Base-by-base conservation (phyloP, 2,113 vertebrate species). In the Sarotherodon lohbergeri region DNA sequence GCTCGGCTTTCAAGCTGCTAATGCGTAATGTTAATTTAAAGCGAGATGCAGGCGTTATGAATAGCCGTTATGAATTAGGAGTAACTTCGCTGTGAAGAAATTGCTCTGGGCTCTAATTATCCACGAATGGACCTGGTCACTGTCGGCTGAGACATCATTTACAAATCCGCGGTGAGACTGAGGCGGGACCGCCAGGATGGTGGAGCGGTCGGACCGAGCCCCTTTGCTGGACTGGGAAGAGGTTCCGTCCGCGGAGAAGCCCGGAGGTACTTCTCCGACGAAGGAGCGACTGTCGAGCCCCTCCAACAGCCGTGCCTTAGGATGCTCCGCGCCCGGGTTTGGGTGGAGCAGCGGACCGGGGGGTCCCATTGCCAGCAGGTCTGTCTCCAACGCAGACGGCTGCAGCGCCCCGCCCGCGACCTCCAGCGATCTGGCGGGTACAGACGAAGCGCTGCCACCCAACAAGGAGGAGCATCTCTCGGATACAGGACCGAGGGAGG, bases 171-270 rank as follows among this genome's bases (percentile, higher is more conserved):
- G 88, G 89, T 59, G 83, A 95, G 90, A 90, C 93, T 71, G 90
- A 92, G 94, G 92, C 84, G 90, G 91, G 83, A 93, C 92, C 89
- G 89, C 90, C 48, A 88, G 93, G 92, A 96, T 96, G 95, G 94
- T 94, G 85, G 94, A 97, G 96, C 96, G 97, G 92, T 97, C 97
- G 81, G 98, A 98, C 96, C 96, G 97, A 92, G 97, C 97, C 86
- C 97, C 97, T 92, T 96, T 98, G 87, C 96, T 98, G 86, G 96
- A 97, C 93, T 98, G 97, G 97, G 97, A 98, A 95, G 97, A 98
- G 96, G 96, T 96, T 89, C 97, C 97, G 24, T 95, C 96, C 4
- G 92, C 96, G 22, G 96, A 97, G 86, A 92, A 94, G 83, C 88
- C 89, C 19, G 83, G 85, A 27, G 92, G 86, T 43, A 78, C 79